Evolutionary conservation across 1,140 invertebrate species (phyloP).

Genomic region (Lordiphosa stackelbergi): DNA sequence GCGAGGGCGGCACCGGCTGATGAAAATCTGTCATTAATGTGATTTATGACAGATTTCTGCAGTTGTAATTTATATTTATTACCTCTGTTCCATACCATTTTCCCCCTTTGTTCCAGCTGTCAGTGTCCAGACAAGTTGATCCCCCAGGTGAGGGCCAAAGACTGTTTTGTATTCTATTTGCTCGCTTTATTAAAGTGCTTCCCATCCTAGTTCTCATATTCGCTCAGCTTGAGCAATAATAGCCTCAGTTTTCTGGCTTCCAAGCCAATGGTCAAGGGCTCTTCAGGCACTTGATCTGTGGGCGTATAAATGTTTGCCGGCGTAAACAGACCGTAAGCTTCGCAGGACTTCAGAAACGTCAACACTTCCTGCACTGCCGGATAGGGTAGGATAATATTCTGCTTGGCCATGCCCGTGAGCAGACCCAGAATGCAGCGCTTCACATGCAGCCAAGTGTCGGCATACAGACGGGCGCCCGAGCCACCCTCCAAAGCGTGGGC

Average conservation of each 20-base stretch:
- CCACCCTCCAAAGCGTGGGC: conserved; percentile 75
- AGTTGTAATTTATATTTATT: conserved; percentile 54
- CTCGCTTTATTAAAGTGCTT: no score
- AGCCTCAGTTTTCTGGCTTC: conserved; percentile 68
- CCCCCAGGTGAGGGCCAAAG: not conserved
- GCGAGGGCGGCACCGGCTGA: not conserved
- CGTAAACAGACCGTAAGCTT: conserved; percentile 77
- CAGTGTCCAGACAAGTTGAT: conserved; percentile 21
- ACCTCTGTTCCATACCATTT: conserved; percentile 21
- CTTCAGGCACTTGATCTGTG: conserved; percentile 58
- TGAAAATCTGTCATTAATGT: conserved; percentile 53
- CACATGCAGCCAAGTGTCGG: conserved; percentile 97
- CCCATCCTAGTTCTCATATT: conserved; percentile 58
- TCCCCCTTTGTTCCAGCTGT: conserved; percentile 19
- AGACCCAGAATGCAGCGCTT: conserved; percentile 94
- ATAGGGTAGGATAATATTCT: conserved; percentile 92
- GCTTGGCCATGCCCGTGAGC: conserved; percentile 92
- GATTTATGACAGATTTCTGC: conserved; percentile 52
- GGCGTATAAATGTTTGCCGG: conserved; percentile 71
- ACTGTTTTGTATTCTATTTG: not conserved
- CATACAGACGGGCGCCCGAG: conserved; percentile 82
- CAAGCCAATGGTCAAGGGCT: conserved; percentile 73
- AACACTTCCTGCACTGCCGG: conserved; percentile 91
- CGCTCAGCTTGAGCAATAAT: conserved; percentile 63
- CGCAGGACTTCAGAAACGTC: conserved; percentile 93